Base-by-base conservation (phyloP, 2,113 vertebrate genomes). In the Dromiciops gliroides region DNA sequence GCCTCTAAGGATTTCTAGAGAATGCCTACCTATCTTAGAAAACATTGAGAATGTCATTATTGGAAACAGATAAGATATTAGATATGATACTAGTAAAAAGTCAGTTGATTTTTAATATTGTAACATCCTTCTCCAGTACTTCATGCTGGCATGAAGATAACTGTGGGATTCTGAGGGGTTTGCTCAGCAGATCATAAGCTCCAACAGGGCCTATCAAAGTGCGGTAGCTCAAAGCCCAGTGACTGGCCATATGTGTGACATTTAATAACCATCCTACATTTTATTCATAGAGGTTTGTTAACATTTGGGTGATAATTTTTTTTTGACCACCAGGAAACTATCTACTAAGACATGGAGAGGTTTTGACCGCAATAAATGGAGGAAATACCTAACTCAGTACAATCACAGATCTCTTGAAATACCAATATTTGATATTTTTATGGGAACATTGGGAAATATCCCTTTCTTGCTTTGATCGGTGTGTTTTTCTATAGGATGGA, bases 41-140 rank as follows among this genome's bases (percentile, higher is more conserved):
- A 96, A 96, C 95, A 96, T 75, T 93, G 94, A 98, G 97, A 95
- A 90, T 97, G 98, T 96, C 96, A 90, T 97, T 97, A 93, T 26
- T 97, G 91, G 96, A 90, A 94, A 95, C 94, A 92, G 94, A 97
- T 94, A 94, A 95, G 48, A 60, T 96, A 97, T 97, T 95, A 97
- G 95, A 96, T 97, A 88, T 48, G 95, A 98, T 97, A 98, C 98
- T 98, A 98, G 95, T 94, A 97, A 97, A 97, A 98, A 98, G 96
- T 96, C 96, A 95, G 95, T 97, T 97, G 96, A 97, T 97, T 98
- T 97, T 98, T 98, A 98, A 98, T 98, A 97, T 98, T 98, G 91
- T 97, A 98, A 98, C 98, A 98, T 95, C 97, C 95, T 96, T 97
- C 97, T 98, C 96, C 97, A 97, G 95, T 97, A 95, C 48, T 44